Evolutionary conservation across 2,888 invertebrate species (phyloP).

Genomic region (Mimumesa dahlbomi): DNA sequence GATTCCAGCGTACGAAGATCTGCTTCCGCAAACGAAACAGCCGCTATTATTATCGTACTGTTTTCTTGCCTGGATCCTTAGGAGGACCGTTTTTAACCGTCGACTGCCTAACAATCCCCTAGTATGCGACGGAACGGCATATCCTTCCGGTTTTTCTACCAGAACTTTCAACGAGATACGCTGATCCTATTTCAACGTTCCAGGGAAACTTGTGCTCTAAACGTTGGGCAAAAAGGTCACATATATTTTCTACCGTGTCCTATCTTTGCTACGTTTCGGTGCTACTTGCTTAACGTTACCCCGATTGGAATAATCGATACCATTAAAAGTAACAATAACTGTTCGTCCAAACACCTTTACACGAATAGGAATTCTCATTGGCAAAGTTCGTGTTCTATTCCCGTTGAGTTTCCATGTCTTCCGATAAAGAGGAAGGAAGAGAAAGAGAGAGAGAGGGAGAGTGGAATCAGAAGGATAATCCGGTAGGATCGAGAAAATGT

Average conservation of each 20-base stretch:
- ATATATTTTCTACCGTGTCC: background rate
- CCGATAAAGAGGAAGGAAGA: no score
- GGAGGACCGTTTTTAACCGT: constrained; percentile 41
- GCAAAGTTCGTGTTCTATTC: no score
- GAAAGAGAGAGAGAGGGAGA: no score
- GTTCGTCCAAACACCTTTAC: no score
- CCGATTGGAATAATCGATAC: no score
- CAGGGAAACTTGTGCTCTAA: background rate
- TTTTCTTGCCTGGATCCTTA: constrained; percentile 34
- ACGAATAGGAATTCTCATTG: no score
- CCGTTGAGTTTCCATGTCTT: no score
- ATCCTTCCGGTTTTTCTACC: constrained; percentile 1
- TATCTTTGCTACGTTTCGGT: no score
- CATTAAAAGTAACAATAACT: no score
- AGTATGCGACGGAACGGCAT: constrained; percentile 5
- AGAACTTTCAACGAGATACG: constrained; percentile 13
- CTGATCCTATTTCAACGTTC: constrained; percentile 17
- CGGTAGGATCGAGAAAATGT: constrained; percentile 32
- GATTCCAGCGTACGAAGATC: constrained; percentile 25
- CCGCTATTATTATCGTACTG: constrained; percentile 35
- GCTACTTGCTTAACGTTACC: no score
- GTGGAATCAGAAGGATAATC: constrained; percentile 39
- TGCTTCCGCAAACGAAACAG: constrained; percentile 28
- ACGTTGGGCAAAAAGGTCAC: background rate
- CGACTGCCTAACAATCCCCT: constrained; percentile 17